Evolutionary conservation across 2,113 vertebrate species (phyloP), one percentile per base, ranked within the genome.

Genomic region (Hippocampus barbouri): DNA sequence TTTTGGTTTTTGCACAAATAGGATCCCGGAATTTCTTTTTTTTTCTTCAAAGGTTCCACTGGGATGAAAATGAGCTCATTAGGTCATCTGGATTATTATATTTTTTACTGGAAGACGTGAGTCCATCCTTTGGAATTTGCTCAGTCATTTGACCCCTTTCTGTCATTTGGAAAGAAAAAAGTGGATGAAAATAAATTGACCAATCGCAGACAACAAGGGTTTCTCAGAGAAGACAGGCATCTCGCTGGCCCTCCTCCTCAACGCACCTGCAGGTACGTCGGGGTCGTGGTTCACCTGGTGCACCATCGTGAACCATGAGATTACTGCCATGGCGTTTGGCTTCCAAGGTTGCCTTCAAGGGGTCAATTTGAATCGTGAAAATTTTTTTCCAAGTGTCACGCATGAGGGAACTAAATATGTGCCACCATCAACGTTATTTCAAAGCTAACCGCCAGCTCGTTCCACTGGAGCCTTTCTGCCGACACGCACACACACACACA

Each of bases 371-470:
- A 88, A 90, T 90, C 81, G 71, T 73, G 69, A 85, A 79, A 70
- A 59, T 69, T 77, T 70, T 74, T 70, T 71, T 68, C 25, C 0
- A 78, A 77, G 83, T 82, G 80, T 85, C 75, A 87, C 81, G 79
- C 71, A 78, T 45, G 73, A 80, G 75, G 69, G 77, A 79, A 67
- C 74, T 74, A 74, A 89, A 85, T 82, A 74, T 84, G 86, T 83
- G 86, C 89, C 85, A 80, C 87, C 85, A 86, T 87, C 87, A 88
- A 87, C 81, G 41, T 74, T 75, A 83, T 91, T 92, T 93, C 92
- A 92, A 93, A 93, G 91, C 71, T 85, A 89, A 90, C 90, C 86
- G 21, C 88, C 20, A 65, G 71, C 75, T 77, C 78, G 79, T 84
- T 85, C 77, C 70, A 74, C 75, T 86, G 78, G 83, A 89, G 85